Conservation (phyloP, 2,797 vertebrate species). For the Menidia menidia region DNA sequence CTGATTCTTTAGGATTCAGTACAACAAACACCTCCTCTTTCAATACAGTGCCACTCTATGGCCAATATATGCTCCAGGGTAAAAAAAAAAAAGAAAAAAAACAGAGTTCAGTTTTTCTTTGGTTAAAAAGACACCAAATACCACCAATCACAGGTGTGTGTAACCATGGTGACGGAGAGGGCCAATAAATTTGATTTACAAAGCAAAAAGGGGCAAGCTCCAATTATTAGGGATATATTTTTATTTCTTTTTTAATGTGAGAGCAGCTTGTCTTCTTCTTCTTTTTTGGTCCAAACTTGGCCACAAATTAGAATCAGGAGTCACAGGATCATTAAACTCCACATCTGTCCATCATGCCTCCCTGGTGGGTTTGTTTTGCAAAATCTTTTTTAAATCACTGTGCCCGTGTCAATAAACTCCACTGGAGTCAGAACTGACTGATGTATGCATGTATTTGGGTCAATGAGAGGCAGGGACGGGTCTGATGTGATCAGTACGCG, state of each 20-base stretch:
- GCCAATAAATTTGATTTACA: too few relatives aligned
- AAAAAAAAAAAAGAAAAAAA: conserved; percentile 1
- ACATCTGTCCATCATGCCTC: not conserved
- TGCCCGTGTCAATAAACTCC: conserved; percentile 19
- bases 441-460: conserved; percentile 50
- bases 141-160: too few relatives aligned
- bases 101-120: not conserved
- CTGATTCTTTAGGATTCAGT: conserved; percentile 6
- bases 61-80: conserved; percentile 13
- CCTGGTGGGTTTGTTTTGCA: not conserved
- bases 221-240: too few relatives aligned
- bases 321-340: not conserved
- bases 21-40: conserved; percentile 7
- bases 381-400: conserved; percentile 13
- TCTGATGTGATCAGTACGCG: conserved; percentile 34
- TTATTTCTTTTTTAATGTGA: too few relatives aligned
- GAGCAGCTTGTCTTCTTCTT: too few relatives aligned
- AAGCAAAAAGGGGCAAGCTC: too few relatives aligned
- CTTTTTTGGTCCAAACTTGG: not conserved
- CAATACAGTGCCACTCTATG: conserved; percentile 4
- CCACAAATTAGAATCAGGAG: not conserved
- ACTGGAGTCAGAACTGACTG: conserved; percentile 17
- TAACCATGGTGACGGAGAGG: too few relatives aligned
- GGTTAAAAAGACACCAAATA: too few relatives aligned
- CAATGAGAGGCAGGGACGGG: conserved; percentile 33